These are phyloP conservation scores for Anarhynchus alexandrinus DNA, from an alignment of 2,113 vertebrate genomes.

Conservation along the genomic window DNA sequence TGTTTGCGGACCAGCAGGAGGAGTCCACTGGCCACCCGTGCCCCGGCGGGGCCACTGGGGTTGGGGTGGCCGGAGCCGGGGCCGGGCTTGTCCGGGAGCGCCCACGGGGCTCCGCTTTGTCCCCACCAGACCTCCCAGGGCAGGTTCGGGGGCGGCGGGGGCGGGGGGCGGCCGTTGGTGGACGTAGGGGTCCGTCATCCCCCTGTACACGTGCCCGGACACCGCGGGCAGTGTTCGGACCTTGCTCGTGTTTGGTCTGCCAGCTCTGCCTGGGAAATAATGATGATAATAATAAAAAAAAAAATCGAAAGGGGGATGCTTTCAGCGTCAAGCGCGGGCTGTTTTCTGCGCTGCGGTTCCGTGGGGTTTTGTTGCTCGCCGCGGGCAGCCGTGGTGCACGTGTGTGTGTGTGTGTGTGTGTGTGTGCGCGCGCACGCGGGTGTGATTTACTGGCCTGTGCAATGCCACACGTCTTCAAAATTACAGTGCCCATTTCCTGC, in stretches of 20 bases:
- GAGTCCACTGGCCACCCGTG: neutral
- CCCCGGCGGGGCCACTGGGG: too few relatives aligned
- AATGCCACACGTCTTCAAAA: constrained; percentile 78
- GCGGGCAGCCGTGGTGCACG: neutral
- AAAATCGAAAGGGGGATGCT: neutral
- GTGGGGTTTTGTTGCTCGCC: neutral
- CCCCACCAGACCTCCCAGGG: neutral
- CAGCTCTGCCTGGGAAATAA: neutral
- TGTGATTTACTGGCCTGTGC: constrained; percentile 70
- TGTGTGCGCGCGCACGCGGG: neutral
- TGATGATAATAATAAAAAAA: neutral
- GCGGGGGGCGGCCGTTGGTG: rapidly evolving
- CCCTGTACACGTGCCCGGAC: neutral
- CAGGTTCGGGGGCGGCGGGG: neutral
- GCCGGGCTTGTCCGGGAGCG: too few relatives aligned
- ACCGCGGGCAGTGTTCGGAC: neutral
- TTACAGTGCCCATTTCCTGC: constrained; percentile 79
- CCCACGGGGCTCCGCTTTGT: neutral
- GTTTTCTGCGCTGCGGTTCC: neutral
- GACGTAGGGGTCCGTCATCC: rapidly evolving
- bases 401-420: neutral
- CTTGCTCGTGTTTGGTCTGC: neutral
- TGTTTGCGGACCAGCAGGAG: neutral
- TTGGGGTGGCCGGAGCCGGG: too few relatives aligned
- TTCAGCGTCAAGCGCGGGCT: neutral